Evolutionary conservation across 2,797 vertebrate species (phyloP).

Genomic region (Mormyrops boulengeri): DNA sequence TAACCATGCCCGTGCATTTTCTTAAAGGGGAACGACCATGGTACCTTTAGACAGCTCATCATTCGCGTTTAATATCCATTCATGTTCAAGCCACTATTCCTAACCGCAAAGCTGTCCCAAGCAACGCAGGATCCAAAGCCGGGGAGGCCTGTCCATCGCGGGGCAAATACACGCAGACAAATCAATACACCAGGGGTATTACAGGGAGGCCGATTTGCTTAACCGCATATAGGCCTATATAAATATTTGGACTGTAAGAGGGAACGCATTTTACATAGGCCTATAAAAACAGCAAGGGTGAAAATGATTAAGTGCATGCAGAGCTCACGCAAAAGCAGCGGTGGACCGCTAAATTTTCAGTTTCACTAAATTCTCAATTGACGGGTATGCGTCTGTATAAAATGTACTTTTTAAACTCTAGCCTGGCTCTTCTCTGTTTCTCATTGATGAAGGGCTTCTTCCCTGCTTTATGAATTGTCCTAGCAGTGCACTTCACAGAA

Average conservation of each 20-base stretch:
- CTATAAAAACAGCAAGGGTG: background rate
- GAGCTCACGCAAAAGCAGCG: background rate
- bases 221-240: background rate
- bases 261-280: background rate
- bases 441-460: background rate
- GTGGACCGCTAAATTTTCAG: background rate
- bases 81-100: background rate
- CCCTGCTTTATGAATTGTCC: background rate
- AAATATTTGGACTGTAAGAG: background rate
- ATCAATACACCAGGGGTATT: background rate
- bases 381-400: background rate
- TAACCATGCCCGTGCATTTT: background rate
- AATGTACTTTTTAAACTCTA: background rate
- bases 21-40: constrained; percentile 37
- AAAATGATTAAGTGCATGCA: background rate
- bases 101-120: background rate
- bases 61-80: background rate
- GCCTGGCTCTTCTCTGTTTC: background rate
- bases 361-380: background rate
- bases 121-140: background rate
- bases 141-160: background rate
- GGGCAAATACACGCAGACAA: background rate
- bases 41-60: background rate
- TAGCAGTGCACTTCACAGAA: background rate
- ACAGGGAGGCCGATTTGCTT: background rate